Evolutionary conservation across 2,113 vertebrate species (phyloP).

Genomic region (Stomatorhinus ivindoensis): DNA sequence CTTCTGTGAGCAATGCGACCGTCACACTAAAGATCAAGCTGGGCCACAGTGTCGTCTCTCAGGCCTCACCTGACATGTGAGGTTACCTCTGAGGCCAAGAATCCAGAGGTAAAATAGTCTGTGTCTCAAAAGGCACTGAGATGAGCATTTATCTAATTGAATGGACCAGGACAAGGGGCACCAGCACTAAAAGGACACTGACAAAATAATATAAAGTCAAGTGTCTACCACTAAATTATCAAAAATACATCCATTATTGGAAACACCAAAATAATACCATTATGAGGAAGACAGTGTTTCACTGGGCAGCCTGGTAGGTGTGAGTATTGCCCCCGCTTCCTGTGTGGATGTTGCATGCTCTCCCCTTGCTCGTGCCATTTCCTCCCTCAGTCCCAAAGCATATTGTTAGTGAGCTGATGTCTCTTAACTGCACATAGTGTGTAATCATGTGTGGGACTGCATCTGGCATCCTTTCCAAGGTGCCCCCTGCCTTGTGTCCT

Average conservation of each 20-base stretch:
- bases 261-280: neutral
- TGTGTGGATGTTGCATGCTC: neutral
- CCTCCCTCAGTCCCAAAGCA: neutral
- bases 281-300: neutral
- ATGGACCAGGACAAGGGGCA: neutral
- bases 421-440: neutral
- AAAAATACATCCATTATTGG: neutral
- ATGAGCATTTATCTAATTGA: neutral
- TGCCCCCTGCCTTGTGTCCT: neutral
- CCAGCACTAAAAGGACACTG: neutral
- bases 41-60: neutral
- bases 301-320: neutral
- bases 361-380: neutral
- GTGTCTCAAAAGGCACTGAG: neutral
- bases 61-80: neutral
- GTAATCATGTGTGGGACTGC: neutral
- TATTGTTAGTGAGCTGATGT: neutral
- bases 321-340: neutral
- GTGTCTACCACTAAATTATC: neutral
- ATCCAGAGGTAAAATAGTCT: neutral
- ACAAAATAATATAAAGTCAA: neutral
- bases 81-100: neutral
- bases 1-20: neutral
- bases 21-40: neutral
- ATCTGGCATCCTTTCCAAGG: neutral